These are phyloP conservation scores for Mylabris phalerata DNA, from an alignment of 1,140 invertebrate species.

Conservation along the genomic window DNA sequence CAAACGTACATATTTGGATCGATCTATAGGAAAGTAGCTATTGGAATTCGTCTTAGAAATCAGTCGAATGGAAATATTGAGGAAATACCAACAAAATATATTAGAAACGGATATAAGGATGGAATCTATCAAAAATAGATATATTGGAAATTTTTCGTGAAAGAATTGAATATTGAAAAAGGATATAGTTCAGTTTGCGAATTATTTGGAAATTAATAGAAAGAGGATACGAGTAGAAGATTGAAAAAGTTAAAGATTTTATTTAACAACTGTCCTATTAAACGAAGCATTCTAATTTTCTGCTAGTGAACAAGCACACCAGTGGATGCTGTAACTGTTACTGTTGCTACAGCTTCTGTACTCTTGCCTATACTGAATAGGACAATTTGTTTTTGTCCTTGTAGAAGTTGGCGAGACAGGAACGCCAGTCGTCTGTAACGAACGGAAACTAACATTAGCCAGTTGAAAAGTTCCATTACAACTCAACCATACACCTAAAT, in stretches of 20 bases:
- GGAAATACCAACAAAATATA: slow-evolving; percentile 10
- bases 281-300: slow-evolving; percentile 7
- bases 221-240: too few relatives aligned
- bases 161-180: too few relatives aligned
- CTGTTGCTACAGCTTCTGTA: too few relatives aligned
- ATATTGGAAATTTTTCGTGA: too few relatives aligned
- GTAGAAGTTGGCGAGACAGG: slow-evolving; percentile 9
- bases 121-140: too few relatives aligned
- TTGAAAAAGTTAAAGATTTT: background rate
- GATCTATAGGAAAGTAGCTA: background rate
- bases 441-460: slow-evolving; percentile 26
- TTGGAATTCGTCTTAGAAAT: slow-evolving; percentile 10
- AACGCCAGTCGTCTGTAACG: slow-evolving; percentile 8
- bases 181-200: too few relatives aligned
- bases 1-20: slow-evolving; percentile 19
- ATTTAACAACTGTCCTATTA: background rate
- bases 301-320: slow-evolving; percentile 6
- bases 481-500: slow-evolving; percentile 29
- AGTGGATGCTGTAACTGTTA: too few relatives aligned
- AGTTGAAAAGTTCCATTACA: slow-evolving; percentile 30
- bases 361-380: background rate
- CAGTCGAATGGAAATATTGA: slow-evolving; percentile 16
- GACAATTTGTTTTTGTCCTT: slow-evolving; percentile 7
- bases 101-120: too few relatives aligned
- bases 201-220: too few relatives aligned